Percentiles rank a stretch among this genome's conserved stretches.
Conservation (phyloP, 1,140 invertebrate genomes). For the Portunus trituberculatus region DNA sequence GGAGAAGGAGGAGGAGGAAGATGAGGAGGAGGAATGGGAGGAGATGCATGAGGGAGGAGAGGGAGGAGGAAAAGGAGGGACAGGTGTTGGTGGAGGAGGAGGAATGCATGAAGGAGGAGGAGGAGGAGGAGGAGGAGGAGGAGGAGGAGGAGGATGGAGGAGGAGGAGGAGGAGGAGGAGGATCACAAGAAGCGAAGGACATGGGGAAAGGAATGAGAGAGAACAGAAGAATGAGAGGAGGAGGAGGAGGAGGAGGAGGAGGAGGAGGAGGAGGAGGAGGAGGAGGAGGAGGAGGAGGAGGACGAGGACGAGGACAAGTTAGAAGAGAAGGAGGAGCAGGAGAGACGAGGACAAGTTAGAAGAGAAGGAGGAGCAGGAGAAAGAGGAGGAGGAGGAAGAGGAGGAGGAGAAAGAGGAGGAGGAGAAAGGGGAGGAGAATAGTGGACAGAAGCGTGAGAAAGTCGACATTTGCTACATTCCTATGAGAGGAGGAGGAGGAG, state of each 20-base stretch:
- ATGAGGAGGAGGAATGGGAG: not conserved
- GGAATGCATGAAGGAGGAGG: not conserved
- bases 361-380: not conserved
- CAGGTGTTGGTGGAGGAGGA: no score
- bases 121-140: not conserved
- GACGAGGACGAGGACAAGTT: not conserved
- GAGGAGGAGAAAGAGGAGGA: not conserved
- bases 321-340: not conserved
- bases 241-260: not conserved
- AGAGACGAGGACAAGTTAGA: not conserved
- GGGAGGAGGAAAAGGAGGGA: not conserved
- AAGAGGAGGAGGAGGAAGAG: not conserved
- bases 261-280: not conserved
- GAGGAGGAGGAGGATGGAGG: not conserved
- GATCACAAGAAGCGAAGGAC: not conserved
- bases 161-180: not conserved
- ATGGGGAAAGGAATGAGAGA: not conserved
- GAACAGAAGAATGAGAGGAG: not conserved
- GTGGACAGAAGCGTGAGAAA: conserved; percentile 14
- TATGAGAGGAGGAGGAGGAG: conserved; percentile 15
- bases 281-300: not conserved
- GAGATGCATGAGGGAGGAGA: not conserved
- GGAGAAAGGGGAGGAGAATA: not conserved
- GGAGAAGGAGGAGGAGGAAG: not conserved
- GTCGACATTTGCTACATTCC: not conserved